A percentile compares a stretch with the other conserved stretches of the same genome.
Conservation (phyloP, 2,797 vertebrate genomes). For the Peromyscus melanophrys region DNA sequence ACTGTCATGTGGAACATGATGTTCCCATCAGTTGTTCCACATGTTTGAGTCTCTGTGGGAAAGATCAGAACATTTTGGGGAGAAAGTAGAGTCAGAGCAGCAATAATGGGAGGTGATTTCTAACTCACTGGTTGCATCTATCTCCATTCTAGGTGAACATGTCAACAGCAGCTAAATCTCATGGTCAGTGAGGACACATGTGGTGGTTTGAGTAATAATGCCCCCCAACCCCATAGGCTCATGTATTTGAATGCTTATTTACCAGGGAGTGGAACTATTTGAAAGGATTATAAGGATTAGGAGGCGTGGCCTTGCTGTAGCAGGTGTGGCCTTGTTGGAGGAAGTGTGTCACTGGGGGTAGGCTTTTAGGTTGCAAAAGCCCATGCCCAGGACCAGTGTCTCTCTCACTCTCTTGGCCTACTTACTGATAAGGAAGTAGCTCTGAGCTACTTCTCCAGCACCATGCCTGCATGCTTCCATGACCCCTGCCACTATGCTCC, state of each 20-base stretch:
- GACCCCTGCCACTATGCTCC: background rate
- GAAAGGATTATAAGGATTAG: background rate
- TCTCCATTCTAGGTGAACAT: background rate
- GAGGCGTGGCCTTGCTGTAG: background rate
- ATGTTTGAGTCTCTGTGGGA: background rate
- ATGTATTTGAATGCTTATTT: background rate
- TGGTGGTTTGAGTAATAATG: background rate
- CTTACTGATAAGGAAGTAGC: background rate
- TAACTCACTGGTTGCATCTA: background rate
- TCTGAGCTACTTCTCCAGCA: background rate
- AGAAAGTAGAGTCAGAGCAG: background rate
- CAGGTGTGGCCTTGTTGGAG: background rate
- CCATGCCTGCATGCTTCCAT: background rate
- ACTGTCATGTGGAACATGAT: background rate
- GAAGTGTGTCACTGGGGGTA: background rate
- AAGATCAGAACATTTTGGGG: slow-evolving; percentile 11
- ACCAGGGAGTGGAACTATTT: background rate
- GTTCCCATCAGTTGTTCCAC: background rate
- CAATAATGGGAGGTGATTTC: background rate
- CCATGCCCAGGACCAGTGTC: background rate
- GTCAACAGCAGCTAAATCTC: background rate
- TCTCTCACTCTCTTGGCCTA: background rate
- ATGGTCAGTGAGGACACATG: background rate
- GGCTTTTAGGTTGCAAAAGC: background rate
- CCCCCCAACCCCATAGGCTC: background rate